Conservation (phyloP, 2,797 vertebrate genomes). For the Lepidocolaptes lacrymiger region DNA sequence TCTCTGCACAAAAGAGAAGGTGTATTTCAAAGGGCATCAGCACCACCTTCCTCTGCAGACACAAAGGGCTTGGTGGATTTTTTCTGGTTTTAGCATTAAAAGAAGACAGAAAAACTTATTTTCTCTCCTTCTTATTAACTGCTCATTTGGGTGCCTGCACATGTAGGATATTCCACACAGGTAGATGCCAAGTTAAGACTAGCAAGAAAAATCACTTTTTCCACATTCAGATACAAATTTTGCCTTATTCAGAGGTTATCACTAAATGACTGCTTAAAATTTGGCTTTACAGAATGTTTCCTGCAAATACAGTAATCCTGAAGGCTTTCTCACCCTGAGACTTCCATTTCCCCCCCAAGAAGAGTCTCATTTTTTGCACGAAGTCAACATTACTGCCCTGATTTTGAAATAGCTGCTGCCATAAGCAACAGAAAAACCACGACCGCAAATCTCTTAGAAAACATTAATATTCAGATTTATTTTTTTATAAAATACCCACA, state of each 20-base stretch:
- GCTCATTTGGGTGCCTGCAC: neutral
- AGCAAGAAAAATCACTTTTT: neutral
- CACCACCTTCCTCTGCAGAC: neutral
- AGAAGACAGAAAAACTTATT: neutral
- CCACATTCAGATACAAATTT: neutral
- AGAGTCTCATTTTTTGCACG: neutral
- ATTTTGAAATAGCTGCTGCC: neutral
- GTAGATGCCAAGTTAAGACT: neutral
- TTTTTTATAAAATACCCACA: neutral
- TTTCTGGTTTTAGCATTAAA: neutral
- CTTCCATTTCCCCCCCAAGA: neutral
- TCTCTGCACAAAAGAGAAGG: neutral
- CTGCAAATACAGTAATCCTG: neutral
- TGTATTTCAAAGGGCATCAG: neutral
- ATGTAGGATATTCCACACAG: neutral
- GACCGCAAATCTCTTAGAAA: neutral
- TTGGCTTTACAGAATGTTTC: neutral
- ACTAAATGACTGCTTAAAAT: neutral
- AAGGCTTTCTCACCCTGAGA: neutral
- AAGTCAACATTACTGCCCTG: neutral
- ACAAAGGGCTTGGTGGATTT: neutral
- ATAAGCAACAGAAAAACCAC: neutral
- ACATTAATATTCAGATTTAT: neutral
- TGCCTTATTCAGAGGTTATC: neutral
- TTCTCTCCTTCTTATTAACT: neutral